Percentiles rank a stretch among this genome's conserved stretches.
Conservation (phyloP, 1,140 invertebrate genomes). For the Ooceraea biroi region DNA sequence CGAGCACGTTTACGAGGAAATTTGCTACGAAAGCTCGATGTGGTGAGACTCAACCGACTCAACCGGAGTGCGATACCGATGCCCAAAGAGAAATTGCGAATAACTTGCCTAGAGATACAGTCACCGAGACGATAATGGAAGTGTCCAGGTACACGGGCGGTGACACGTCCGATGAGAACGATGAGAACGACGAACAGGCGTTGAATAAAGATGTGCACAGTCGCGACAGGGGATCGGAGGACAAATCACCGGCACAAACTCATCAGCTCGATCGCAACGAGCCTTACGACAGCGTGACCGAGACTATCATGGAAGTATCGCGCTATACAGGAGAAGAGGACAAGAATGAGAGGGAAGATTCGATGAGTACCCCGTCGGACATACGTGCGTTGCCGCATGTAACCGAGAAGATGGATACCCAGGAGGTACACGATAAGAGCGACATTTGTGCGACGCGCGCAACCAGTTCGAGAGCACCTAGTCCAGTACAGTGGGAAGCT, state of each 20-base stretch:
- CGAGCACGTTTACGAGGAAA: constrained; percentile 50
- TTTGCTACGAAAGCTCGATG: constrained; percentile 49
- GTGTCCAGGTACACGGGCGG: constrained; percentile 78
- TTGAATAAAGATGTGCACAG: constrained; percentile 20
- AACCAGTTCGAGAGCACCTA: constrained; percentile 24
- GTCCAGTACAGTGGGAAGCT: constrained; percentile 1
- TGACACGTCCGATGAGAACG: constrained; percentile 60
- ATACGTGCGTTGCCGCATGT: background rate
- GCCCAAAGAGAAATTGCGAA: constrained; percentile 20
- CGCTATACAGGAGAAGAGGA: constrained; percentile 64
- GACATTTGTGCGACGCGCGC: background rate
- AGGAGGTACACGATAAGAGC: constrained; percentile 12
- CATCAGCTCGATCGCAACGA: constrained; percentile 63
- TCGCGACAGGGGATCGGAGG: constrained; percentile 3
- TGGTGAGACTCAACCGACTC: constrained; percentile 52
- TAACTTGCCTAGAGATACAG: constrained; percentile 76
- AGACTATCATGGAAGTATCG: constrained; percentile 81
- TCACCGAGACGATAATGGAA: constrained; percentile 83
- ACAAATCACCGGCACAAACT: constrained; percentile 32
- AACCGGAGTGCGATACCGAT: constrained; percentile 10
- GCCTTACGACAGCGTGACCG: constrained; percentile 75
- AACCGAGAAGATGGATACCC: constrained; percentile 21
- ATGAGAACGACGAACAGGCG: constrained; percentile 39
- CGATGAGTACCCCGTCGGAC: background rate
- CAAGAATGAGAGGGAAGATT: background rate